Evolutionary conservation across 1,140 invertebrate genomes (phyloP).

Genomic region (Zaprionus ornatus): DNA sequence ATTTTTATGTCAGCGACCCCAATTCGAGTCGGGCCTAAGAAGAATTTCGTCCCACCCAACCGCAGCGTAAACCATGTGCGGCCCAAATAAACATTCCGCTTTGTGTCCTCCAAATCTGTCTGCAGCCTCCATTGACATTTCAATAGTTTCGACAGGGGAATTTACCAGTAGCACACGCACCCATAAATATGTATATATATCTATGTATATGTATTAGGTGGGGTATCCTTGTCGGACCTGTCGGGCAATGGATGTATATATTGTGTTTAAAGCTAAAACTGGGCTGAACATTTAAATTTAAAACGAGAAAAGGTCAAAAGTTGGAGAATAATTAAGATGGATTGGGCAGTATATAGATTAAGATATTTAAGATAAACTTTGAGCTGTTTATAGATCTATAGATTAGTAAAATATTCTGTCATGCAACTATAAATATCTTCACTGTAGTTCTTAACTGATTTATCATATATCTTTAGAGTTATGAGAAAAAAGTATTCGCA

Average conservation of each 20-base stretch:
- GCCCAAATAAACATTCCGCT: slow-evolving; percentile 29
- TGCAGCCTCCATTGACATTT: slow-evolving; percentile 14
- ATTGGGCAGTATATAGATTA: background rate
- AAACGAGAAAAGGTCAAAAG: background rate
- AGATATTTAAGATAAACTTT: background rate
- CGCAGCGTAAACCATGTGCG: slow-evolving; percentile 19
- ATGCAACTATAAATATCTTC: too few relatives aligned
- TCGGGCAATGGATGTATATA: background rate
- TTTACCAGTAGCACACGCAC: background rate
- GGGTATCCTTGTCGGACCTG: background rate
- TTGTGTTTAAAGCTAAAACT: background rate
- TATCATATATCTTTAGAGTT: too few relatives aligned
- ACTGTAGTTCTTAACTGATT: too few relatives aligned
- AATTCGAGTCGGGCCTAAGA: slow-evolving; percentile 37
- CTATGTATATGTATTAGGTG: background rate
- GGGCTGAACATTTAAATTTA: background rate
- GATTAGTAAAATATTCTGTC: background rate
- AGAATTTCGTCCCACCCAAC: slow-evolving; percentile 13
- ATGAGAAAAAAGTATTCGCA: too few relatives aligned
- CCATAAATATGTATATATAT: background rate
- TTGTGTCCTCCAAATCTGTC: background rate
- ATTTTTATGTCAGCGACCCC: slow-evolving; percentile 43
- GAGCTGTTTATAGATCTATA: background rate
- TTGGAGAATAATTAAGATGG: background rate
- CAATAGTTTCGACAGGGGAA: slow-evolving; percentile 21